Evolutionary conservation across 1,140 invertebrate species (phyloP), one percentile per base, ranked within the genome.

Genomic region (Drosophila azteca): DNA sequence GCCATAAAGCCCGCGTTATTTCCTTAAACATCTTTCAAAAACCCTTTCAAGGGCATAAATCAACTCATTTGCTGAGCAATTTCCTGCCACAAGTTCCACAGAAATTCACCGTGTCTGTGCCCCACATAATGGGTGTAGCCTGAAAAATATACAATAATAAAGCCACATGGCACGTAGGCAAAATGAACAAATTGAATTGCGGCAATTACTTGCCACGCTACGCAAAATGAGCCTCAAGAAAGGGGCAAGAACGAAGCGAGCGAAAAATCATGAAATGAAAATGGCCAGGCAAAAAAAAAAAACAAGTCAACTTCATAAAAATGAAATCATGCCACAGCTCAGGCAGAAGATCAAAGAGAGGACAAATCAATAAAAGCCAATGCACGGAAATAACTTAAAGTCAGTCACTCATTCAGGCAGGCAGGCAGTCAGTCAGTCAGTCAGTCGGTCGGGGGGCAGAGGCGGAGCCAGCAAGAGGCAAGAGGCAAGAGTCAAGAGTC

Each of bases 251-350:
- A 31, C 55, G 35, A 0, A 39, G 17, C 17, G 17, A 43, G 49
- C 20, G 24, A 9, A 44, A 22, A 24, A 39, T 24, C 45, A 20
- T 17, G 52, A 74, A 77, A 87, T 61, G 68, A 72, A 77, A 77
- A 74, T 77, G 48, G 64, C 63, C 69, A 65, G 65, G 76, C 58
- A 57, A 71, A 72, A 79, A 82, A 61, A 67, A 72, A 79, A 83
- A 61, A 72, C 67, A 79, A 83, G 71, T 88, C 83, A 88, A 88
- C 83, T 88, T 88, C 83, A 88, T 88, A 88, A 88, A 87, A 88
- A 88, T 88, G 83, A 88, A 88, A 83, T 88, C 83, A 88, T 88
- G 83, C 76, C 76, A 88, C 79, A 88, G 83, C 83, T 79, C 83
- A 83, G 77, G 62, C 82, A 88, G 76, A 88, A 83, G 87, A 88